Base-by-base conservation (phyloP, 2,888 invertebrate species). In the Steromphala cineraria region DNA sequence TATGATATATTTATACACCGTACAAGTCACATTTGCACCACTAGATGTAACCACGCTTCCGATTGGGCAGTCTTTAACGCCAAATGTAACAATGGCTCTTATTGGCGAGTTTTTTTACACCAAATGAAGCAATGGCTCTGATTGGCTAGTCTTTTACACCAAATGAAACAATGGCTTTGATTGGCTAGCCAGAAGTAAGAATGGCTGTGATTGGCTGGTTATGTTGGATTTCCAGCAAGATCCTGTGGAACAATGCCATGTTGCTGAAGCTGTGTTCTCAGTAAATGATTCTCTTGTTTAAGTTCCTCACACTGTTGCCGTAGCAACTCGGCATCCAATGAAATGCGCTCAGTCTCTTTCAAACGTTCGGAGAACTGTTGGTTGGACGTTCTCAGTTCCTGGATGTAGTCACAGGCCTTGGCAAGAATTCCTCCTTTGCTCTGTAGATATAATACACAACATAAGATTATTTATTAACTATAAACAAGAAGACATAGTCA, bases 381-480 rank as follows among this genome's bases (percentile, higher is more conserved):
- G 92, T 97, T 96, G 85, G 96, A 96, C 74, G 95, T 95, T 82
- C 97, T 96, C 86, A 98, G 95, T 90, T 98, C 97, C 80, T 95
- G 95, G 85, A 99, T 98, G 93, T 98, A 97, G 92, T 98, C 98
- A 93, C 98, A 98, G 0, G 98, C 98, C 94, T 98, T 98, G 7
- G 98, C 97, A 88, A 99, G 94, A 89, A 98, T 98, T 80, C 98
- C 98, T 19, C 98, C 98, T 95, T 99, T 99, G 91, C 98, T 98
- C 95, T 97, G 95, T 53, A 88, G 87, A 71, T 80, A 81, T 55
- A 75, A 56, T 82, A 80, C 76, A 46, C 56, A 52, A 56, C 24
- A 10, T 46, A 46, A 10, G 7, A 46, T 5, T 13, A 5, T 10
- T 46, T 4, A 10, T 36, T 7, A 36, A 36, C 36, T 7, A 36